phyloP scores from a whole-genome alignment of 2,113 vertebrate species.

The Pogonocichla stellata region DNA sequence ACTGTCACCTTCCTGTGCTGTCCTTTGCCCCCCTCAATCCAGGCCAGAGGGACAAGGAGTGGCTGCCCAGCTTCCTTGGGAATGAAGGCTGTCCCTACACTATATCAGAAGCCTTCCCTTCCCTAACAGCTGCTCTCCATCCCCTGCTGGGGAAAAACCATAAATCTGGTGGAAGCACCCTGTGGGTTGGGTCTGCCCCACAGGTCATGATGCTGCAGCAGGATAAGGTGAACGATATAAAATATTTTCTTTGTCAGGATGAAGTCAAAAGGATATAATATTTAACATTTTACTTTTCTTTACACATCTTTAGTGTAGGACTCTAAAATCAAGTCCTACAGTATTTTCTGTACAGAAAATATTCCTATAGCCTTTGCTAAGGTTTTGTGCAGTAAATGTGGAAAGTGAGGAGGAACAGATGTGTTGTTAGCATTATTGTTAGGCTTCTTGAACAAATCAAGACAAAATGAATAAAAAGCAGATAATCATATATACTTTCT shows the following conservation, averaged over 20 bases:
- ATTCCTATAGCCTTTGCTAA: background rate
- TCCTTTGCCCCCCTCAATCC: background rate
- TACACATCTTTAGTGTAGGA: background rate
- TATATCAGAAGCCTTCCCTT: background rate
- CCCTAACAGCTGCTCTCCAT: background rate
- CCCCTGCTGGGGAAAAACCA: background rate
- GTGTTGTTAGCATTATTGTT: background rate
- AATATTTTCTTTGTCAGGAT: background rate
- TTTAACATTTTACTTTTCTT: background rate
- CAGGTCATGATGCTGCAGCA: background rate
- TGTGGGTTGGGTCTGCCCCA: background rate
- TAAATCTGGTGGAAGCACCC: background rate
- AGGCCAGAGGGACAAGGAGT: background rate
- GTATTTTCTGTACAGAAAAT: background rate
- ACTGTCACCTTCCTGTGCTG: rapidly evolving
- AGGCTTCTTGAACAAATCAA: background rate
- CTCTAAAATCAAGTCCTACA: background rate
- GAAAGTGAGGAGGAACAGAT: background rate
- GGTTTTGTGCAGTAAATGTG: background rate
- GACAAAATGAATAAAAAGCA: background rate
- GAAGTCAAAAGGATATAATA: background rate
- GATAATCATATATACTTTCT: background rate
- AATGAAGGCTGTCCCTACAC: rapidly evolving
- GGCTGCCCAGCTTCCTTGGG: background rate
- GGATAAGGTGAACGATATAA: background rate